Conservation (phyloP, 2,113 vertebrate genomes). For the Triplophysa siluroides region DNA sequence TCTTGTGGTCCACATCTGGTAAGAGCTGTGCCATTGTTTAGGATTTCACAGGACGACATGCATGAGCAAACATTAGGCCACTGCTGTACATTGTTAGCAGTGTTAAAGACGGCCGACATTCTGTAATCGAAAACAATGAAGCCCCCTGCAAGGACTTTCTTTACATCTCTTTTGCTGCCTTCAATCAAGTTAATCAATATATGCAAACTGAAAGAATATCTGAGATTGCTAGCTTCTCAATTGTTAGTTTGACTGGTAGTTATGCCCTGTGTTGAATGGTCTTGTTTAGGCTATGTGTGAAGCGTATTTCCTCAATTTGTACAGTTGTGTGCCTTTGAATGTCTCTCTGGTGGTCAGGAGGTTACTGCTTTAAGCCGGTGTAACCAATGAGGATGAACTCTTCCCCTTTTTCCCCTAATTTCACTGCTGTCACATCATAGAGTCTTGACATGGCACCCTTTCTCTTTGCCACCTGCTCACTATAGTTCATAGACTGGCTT, state of each 20-base stretch:
- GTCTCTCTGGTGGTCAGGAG: slow-evolving; percentile 23
- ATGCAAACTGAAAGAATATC: slow-evolving; percentile 56
- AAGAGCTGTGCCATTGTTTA: slow-evolving; percentile 62
- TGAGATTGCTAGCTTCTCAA: slow-evolving; percentile 56
- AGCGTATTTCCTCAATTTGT: slow-evolving; percentile 53
- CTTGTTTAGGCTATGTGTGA: slow-evolving; percentile 56
- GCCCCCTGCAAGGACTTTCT: slow-evolving; percentile 46
- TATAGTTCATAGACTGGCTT: too few relatives aligned
- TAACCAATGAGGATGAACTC: not conserved
- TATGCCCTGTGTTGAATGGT: slow-evolving; percentile 45
- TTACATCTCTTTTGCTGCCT: slow-evolving; percentile 54
- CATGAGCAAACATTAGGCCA: slow-evolving; percentile 61
- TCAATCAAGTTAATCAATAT: slow-evolving; percentile 59
- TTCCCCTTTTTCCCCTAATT: too few relatives aligned
- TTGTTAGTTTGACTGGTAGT: slow-evolving; percentile 50
- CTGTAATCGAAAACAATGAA: slow-evolving; percentile 66
- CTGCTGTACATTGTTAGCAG: slow-evolving; percentile 64
- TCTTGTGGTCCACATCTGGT: slow-evolving; percentile 35
- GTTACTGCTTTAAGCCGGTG: not conserved
- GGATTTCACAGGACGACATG: slow-evolving; percentile 55
- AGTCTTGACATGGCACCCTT: too few relatives aligned
- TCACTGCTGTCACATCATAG: too few relatives aligned
- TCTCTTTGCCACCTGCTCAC: too few relatives aligned
- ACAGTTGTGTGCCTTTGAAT: slow-evolving; percentile 38
- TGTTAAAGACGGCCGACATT: slow-evolving; percentile 54